phyloP scores from a whole-genome alignment of 2,797 vertebrate genomes.

The Lepidocolaptes lacrymiger region DNA sequence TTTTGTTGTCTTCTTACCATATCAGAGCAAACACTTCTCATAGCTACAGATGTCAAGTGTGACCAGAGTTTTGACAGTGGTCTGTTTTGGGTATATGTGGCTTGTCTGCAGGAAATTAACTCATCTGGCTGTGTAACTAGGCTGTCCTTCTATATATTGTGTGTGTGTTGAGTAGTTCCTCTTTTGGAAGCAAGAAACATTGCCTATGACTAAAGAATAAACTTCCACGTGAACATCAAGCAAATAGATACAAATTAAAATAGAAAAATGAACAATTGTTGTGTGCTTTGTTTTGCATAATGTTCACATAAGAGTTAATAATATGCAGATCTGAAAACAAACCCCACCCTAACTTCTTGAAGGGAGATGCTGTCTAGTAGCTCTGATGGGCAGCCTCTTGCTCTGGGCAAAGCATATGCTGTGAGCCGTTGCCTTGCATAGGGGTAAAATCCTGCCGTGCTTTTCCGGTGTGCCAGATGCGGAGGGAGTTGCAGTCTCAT shows the following conservation, averaged over 20 bases:
- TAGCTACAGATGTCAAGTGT: neutral
- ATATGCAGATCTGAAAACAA: neutral
- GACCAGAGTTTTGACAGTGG: neutral
- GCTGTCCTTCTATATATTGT: neutral
- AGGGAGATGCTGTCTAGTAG: neutral
- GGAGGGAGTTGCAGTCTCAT: neutral
- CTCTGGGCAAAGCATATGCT: neutral
- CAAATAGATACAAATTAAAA: neutral
- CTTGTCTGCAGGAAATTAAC: neutral
- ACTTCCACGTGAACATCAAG: neutral
- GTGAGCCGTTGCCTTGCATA: neutral
- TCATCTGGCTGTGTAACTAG: neutral
- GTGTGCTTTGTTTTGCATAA: neutral
- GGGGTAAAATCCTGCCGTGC: neutral
- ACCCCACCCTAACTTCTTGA: neutral
- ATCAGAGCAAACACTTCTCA: neutral
- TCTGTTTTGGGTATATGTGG: neutral
- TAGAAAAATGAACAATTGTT: neutral
- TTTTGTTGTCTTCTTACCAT: neutral
- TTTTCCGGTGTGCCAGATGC: neutral
- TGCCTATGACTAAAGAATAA: neutral
- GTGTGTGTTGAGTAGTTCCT: neutral
- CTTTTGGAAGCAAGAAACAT: neutral
- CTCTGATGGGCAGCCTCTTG: neutral
- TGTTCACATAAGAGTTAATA: neutral